Evolutionary conservation across 1,140 invertebrate genomes (phyloP), one percentile per base, ranked within the genome.

Genomic region (Halyomorpha halys): DNA sequence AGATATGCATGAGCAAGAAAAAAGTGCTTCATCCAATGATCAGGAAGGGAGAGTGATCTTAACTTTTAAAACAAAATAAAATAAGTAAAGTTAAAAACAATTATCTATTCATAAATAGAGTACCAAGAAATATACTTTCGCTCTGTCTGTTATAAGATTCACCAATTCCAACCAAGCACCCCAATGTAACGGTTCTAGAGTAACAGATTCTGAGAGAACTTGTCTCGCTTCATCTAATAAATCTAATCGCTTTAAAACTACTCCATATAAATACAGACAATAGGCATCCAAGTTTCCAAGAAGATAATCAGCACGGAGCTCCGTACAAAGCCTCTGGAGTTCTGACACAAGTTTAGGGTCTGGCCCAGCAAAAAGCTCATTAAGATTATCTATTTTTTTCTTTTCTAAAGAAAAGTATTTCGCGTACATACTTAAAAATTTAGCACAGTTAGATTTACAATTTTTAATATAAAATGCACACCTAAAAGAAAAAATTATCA

Each of bases 11-110:
- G 89, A 5, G 87, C 94, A 65, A 89, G 76, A 74, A 98, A 98
- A 70, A 98, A 91, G 65, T 91, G 82, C 74, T 91, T 90, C 78
- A 98, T 93, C 94, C 95, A 98, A 76, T 95, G 91, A 71, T 87
- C 82, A 0, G 93, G 92, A 27, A 97, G 73, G 1, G 91, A 90
- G 34, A 97, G 72, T 14, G 80, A 80, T 63, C 84, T 77, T 44
- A 94, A 67, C 79, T 82, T 71, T 54, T 73, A 70, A 34, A 63
- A 66, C 11, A 61, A 11, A 6, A 39, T 39, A 39, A 8, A 25
- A 59, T 1, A 5, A 25, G 56, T 56, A 8, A 1, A 63, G 51
- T 34, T 54, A 53, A 63, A 54, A 34, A 63, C 54, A 21, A 63
- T 30, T 15, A 39, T n/a, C n/a, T n/a, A n/a, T 21, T 18, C 19